Evolutionary conservation across 2,797 vertebrate genomes (phyloP).

Genomic region (Peromyscus nudipes): DNA sequence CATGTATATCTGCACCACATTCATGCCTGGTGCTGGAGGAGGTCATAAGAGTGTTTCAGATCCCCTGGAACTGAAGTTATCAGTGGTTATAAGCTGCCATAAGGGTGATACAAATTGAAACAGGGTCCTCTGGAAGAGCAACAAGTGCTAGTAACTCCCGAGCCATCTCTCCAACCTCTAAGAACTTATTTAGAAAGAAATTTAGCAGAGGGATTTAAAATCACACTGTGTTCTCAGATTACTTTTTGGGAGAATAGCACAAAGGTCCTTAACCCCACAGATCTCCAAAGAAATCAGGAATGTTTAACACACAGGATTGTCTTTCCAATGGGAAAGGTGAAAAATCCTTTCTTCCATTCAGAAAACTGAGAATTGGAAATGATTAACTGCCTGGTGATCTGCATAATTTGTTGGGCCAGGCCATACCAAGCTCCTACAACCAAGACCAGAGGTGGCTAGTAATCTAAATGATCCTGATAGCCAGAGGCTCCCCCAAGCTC

Average conservation of each 20-base stretch:
- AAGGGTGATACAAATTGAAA: no score
- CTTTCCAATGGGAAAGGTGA: not conserved
- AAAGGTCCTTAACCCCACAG: not conserved
- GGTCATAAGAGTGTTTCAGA: no score
- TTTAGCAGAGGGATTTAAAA: conserved; percentile 1
- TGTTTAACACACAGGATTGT: not conserved
- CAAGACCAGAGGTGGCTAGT: not conserved
- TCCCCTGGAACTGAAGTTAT: not conserved
- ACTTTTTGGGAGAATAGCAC: no score
- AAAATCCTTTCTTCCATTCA: not conserved
- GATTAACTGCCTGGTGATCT: not conserved
- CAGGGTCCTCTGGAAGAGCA: not conserved
- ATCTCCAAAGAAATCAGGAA: not conserved
- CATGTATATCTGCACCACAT: not conserved
- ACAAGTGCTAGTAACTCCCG: not conserved
- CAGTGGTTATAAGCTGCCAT: no score
- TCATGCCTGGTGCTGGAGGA: not conserved
- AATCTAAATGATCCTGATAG: not conserved
- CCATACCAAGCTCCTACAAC: not conserved
- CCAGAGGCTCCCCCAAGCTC: not conserved
- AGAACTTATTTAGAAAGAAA: not conserved
- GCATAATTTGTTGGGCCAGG: not conserved
- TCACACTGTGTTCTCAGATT: not conserved
- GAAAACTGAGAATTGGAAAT: not conserved
- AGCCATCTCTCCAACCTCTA: not conserved